A percentile compares a stretch with the other conserved stretches of the same genome.
Conservation (phyloP, 2,797 vertebrate species). For the Pangasius krempfi region DNA sequence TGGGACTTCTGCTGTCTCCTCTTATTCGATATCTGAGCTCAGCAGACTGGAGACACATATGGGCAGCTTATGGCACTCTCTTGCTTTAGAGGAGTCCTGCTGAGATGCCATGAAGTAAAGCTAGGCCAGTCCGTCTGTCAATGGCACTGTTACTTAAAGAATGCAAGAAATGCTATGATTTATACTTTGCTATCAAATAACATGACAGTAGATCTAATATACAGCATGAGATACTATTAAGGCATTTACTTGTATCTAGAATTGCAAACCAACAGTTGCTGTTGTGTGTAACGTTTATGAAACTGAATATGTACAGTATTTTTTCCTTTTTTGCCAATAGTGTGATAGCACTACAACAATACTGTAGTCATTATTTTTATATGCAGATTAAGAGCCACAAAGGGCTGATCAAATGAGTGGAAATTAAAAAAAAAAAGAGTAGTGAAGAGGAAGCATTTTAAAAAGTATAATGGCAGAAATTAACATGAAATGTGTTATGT, state of each 20-base stretch:
- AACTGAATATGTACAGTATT: background rate
- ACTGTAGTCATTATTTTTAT: background rate
- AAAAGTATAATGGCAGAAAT: constrained; percentile 37
- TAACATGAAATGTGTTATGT: background rate
- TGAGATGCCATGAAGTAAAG: constrained; percentile 40
- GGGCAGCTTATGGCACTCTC: constrained; percentile 51
- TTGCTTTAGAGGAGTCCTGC: constrained; percentile 59
- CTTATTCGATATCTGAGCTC: constrained; percentile 74
- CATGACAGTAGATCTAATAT: constrained; percentile 1
- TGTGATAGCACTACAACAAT: background rate
- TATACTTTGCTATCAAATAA: constrained; percentile 30
- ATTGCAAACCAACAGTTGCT: background rate
- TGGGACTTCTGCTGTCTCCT: constrained; percentile 77
- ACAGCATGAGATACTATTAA: background rate
- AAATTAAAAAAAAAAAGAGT: background rate
- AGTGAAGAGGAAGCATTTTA: background rate
- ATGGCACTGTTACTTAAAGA: constrained; percentile 26
- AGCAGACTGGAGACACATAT: constrained; percentile 60
- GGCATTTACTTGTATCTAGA: background rate
- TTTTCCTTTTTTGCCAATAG: background rate
- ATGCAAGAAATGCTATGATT: constrained; percentile 29
- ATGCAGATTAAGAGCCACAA: constrained; percentile 2
- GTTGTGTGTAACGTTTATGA: background rate
- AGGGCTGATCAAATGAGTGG: constrained; percentile 18
- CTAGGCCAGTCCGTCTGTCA: constrained; percentile 38